A percentile compares a stretch with the other conserved stretches of the same genome.
phyloP scores from a whole-genome alignment of 2,113 vertebrate species.

The Oenanthe melanoleuca region DNA sequence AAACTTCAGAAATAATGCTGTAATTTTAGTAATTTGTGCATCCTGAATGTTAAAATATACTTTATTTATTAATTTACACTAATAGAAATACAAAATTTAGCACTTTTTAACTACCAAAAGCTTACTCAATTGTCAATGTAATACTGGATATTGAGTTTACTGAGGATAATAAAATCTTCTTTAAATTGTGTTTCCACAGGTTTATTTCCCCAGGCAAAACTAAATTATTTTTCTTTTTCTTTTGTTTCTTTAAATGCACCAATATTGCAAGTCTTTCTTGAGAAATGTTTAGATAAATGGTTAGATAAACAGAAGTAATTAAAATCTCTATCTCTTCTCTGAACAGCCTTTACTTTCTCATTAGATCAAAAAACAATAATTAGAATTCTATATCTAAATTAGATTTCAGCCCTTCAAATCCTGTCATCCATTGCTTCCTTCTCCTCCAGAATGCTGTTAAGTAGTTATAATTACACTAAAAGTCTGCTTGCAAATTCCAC shows the following conservation, averaged over 20 bases:
- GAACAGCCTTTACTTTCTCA: not conserved
- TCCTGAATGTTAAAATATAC: not conserved
- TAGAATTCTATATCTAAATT: conserved; percentile 4
- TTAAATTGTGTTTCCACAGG: not conserved
- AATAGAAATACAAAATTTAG: not conserved
- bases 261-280: not conserved
- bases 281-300: not conserved
- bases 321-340: not conserved
- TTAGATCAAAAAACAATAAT: conserved; percentile 17
- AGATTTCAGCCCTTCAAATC: not conserved
- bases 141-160: not conserved
- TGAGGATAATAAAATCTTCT: not conserved
- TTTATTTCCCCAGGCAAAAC: not conserved
- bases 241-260: not conserved
- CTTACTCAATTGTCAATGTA: not conserved
- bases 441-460: conserved; percentile 36
- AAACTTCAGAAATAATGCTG: not conserved
- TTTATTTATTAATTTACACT: not conserved
- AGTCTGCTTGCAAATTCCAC: conserved; percentile 33
- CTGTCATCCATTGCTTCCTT: conserved; percentile 13
- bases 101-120: not conserved
- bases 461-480: conserved; percentile 55
- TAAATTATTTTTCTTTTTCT: fast-evolving
- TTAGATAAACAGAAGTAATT: not conserved
- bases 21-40: not conserved